Conservation (phyloP, 2,113 vertebrate species). For the Cryptomyrus ogoouensis region DNA sequence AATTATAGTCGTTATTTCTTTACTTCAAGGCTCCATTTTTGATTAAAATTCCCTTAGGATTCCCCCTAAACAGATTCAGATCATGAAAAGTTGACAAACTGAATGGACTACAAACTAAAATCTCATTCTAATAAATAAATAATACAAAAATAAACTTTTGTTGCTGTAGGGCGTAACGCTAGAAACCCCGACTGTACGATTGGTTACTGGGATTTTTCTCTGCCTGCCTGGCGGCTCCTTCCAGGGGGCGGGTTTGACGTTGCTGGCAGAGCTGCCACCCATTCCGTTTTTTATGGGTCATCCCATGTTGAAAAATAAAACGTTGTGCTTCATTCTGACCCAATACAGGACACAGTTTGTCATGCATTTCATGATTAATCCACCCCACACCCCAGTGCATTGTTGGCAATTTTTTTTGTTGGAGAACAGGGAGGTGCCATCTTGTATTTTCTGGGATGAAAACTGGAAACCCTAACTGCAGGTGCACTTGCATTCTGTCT, state of each 20-base stretch:
- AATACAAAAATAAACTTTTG: background rate
- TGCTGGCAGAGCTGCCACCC: background rate
- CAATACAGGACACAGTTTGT: background rate
- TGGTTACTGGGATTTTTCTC: background rate
- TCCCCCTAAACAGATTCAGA: background rate
- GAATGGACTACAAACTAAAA: background rate
- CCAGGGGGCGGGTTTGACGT: background rate
- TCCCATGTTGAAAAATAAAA: background rate
- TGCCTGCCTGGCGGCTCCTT: background rate
- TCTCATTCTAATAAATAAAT: background rate
- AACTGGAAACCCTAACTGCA: too few relatives aligned
- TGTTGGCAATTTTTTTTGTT: too few relatives aligned
- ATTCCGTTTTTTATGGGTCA: background rate
- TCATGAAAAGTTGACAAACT: background rate
- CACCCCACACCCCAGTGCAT: too few relatives aligned
- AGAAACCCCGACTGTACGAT: background rate
- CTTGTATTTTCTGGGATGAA: too few relatives aligned
- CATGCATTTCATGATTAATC: background rate
- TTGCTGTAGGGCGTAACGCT: background rate
- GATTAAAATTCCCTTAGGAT: background rate
- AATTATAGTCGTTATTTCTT: background rate
- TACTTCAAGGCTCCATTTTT: background rate
- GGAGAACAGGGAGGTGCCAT: too few relatives aligned
- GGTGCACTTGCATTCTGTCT: too few relatives aligned
- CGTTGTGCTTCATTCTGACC: background rate